phyloP scores from a whole-genome alignment of 1,140 invertebrate genomes.

The Platyura marginata region DNA sequence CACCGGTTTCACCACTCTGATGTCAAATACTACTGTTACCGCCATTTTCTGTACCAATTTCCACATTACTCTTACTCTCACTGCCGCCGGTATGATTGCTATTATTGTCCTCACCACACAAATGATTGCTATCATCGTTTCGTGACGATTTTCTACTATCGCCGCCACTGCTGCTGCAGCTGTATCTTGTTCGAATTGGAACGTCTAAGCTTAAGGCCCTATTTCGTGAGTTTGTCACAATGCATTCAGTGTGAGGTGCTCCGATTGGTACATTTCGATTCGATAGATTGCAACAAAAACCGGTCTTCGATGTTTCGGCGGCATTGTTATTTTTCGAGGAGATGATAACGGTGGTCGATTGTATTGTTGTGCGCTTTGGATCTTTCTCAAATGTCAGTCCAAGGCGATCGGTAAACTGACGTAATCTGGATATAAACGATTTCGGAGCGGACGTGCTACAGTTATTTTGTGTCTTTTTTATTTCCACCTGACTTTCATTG shows the following conservation, averaged over 20 bases:
- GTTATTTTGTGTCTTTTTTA: slow-evolving; percentile 17
- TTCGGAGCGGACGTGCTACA: slow-evolving; percentile 5
- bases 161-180: slow-evolving; percentile 9
- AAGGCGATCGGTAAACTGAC: slow-evolving; percentile 22
- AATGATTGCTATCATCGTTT: slow-evolving; percentile 9
- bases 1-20: slow-evolving; percentile 10
- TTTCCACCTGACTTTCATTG: slow-evolving; percentile 5
- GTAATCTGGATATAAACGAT: slow-evolving; percentile 18
- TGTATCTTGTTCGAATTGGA: slow-evolving; percentile 9
- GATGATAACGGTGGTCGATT: slow-evolving; percentile 16
- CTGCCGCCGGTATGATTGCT: slow-evolving; percentile 1
- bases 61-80: slow-evolving; percentile 1
- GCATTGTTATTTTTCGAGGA: slow-evolving; percentile 5
- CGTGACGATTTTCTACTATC: slow-evolving; percentile 17
- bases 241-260: slow-evolving; percentile 2
- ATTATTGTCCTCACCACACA: slow-evolving; percentile 2
- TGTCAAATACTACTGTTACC: slow-evolving; percentile 4
- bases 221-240: slow-evolving; percentile 7
- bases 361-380: slow-evolving; percentile 19
- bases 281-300: slow-evolving; percentile 11
- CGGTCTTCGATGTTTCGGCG: not conserved
- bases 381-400: slow-evolving; percentile 22
- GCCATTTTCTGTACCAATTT: slow-evolving; percentile 6
- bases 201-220: slow-evolving; percentile 23
- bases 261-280: slow-evolving; percentile 12